phyloP scores from a whole-genome alignment of 2,888 invertebrate genomes.

The Mechanitis messenoides region DNA sequence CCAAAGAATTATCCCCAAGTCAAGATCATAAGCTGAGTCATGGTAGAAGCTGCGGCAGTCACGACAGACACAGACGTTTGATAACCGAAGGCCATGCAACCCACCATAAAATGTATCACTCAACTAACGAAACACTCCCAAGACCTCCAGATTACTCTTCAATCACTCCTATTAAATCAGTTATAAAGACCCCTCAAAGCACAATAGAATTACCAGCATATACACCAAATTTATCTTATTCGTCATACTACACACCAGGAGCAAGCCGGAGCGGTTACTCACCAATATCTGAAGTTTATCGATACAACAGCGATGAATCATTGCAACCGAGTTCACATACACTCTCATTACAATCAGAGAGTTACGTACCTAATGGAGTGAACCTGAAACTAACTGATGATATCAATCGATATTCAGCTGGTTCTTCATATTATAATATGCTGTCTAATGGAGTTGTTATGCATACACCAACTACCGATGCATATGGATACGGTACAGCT shows the following conservation, averaged over 20 bases:
- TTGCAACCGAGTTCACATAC: slow-evolving; percentile 55
- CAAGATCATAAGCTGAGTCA: slow-evolving; percentile 68
- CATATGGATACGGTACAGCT: slow-evolving; percentile 48
- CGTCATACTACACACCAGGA: slow-evolving; percentile 58
- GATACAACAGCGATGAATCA: slow-evolving; percentile 67
- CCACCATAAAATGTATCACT: slow-evolving; percentile 60
- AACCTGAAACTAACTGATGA: slow-evolving; percentile 63
- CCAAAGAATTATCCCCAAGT: slow-evolving; percentile 60
- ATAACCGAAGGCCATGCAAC: slow-evolving; percentile 59
- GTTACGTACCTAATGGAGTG: slow-evolving; percentile 64
- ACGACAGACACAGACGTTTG: slow-evolving; percentile 61
- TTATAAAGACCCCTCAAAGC: slow-evolving; percentile 57
- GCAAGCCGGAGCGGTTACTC: slow-evolving; percentile 61
- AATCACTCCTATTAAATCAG: slow-evolving; percentile 53
- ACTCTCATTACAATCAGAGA: slow-evolving; percentile 55
- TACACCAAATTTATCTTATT: slow-evolving; percentile 64
- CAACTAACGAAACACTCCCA: slow-evolving; percentile 48
- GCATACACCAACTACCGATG: slow-evolving; percentile 52
- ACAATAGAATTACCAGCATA: slow-evolving; percentile 62
- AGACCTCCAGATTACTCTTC: slow-evolving; percentile 60
- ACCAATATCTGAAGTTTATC: slow-evolving; percentile 67
- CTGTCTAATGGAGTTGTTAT: slow-evolving; percentile 50
- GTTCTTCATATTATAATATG: slow-evolving; percentile 55
- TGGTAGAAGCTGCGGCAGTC: slow-evolving; percentile 65
- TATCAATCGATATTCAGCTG: slow-evolving; percentile 49